Evolutionary conservation across 2,888 invertebrate genomes (phyloP), one percentile per base, ranked within the genome.

Genomic region (Callosobruchus maculatus): DNA sequence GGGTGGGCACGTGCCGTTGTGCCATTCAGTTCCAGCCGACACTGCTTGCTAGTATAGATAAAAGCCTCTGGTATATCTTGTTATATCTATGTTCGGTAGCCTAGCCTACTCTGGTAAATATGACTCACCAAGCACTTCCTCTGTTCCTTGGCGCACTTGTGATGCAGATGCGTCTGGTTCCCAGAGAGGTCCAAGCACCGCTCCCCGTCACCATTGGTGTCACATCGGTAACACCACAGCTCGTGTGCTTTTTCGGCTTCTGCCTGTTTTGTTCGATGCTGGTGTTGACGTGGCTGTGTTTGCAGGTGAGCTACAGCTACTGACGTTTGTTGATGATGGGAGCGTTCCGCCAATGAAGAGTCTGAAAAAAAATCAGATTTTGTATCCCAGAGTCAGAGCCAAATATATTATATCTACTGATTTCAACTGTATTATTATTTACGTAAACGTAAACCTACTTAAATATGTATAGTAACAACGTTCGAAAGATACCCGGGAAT

Each of bases 191-290:
- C 91, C 3, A 92, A 90, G 81, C 95, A 95, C 71, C 89, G 88
- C 77, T 93, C 93, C 5, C 93, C 94, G 67, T 93, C 91, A 5
- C 91, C 90, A 88, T 95, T 93, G 0, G 94, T 94, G 80, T 94
- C 91, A 85, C 96, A 96, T 79, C 91, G 90, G 87, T 94, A 95
- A 87, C 96, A 96, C 90, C 92, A 94, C 73, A 95, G 89, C 84
- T 95, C 93, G 86, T 94, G 94, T 80, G 90, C 90, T 78, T 93
- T 93, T 83, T 94, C 91, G 30, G 92, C 91, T 22, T 95, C 95
- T 67, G 93, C 94, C 7, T 21, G 21, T 77, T 93, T 93, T 0
- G 95, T 96, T 81, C 93, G 92, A 87, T 95, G 95, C 73, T 84
- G 85, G 21, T 21, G 68, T 68, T 68, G 68, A 21, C 9, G 26